Base-by-base conservation (phyloP, 2,888 invertebrate genomes). In the Drosophila fulvimacula region DNA sequence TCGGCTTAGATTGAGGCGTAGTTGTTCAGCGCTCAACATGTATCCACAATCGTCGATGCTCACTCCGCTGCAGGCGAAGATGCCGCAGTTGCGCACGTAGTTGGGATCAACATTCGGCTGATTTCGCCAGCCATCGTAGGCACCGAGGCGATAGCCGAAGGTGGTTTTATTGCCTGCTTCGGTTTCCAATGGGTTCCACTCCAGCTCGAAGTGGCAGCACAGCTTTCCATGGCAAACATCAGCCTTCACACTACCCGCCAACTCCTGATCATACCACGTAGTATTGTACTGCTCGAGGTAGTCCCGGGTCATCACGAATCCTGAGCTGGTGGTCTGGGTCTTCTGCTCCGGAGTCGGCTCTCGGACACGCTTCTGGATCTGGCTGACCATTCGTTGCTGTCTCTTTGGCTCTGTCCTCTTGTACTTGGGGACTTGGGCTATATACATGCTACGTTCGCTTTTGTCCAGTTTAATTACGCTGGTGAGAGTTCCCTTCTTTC, bases 1-100 rank as follows among this genome's bases (percentile, higher is more conserved):
- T 0, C 65, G 68, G 4, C 80, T 79, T 58, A 92, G 89, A 10
- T 55, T 55, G 2, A 89, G 66, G 4, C 67, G 62, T 1, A 78
- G 63, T 19, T 61, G 53, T 0, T 74, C 67, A 2, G 5, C 68
- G 3, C 60, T 52, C 5, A 81, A 71, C 5, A 79, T 30, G 27
- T 73, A 66, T 0, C 86, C 92, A 55, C 92, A 92, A 4, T 88
- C 83, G 9, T 51, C 60, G 3, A 92, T 62, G 5, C 62, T 52
- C 1, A 81, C 51, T 0, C 90, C 88, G 1, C 63, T 77, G 77
- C 94, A 94, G 32, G 93, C 91, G 15, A 94, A 90, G 6, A 94
- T 52, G 1, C 90, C 93, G 72, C 94, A 94, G 42, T 92, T 90
- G 49, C 93, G 92, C 1, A 93, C 70, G 52, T 92, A 93, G 52